A percentile compares a stretch with the other conserved stretches of the same genome.
These are phyloP conservation scores for Procambarus virginalis DNA, from an alignment of 1,140 invertebrate genomes.

Conservation along the genomic window DNA sequence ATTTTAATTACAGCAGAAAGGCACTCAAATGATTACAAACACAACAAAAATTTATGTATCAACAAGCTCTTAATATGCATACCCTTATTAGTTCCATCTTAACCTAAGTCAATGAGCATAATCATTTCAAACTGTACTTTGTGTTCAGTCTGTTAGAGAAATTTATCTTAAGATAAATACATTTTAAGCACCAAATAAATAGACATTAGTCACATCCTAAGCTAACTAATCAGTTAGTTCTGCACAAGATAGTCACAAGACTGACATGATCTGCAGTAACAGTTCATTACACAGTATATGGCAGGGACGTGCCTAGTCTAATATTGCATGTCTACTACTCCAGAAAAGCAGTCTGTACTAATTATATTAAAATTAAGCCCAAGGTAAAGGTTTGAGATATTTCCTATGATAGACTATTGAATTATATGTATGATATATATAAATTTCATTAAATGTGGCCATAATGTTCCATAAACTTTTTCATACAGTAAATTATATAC, in stretches of 20 bases:
- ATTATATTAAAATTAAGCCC: neutral
- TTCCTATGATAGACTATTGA: neutral
- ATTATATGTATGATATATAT: conserved; percentile 1
- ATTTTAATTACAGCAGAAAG: conserved; percentile 61
- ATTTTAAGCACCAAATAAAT: conserved; percentile 56
- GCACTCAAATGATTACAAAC: conserved; percentile 65
- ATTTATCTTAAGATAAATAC: conserved; percentile 28
- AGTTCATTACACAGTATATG: conserved; percentile 10
- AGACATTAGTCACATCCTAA: conserved; percentile 46
- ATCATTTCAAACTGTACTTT: conserved; percentile 31
- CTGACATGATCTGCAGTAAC: neutral
- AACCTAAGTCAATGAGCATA: conserved; percentile 52
- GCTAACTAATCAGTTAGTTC: conserved; percentile 47
- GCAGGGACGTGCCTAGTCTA: conserved; percentile 22
- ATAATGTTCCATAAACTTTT: neutral
- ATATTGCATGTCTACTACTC: conserved; percentile 46
- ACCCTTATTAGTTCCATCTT: conserved; percentile 59
- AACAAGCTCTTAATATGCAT: conserved; percentile 45
- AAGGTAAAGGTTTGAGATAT: neutral
- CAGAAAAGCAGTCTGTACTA: conserved; percentile 22
- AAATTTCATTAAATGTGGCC: neutral
- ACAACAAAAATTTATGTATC: conserved; percentile 50
- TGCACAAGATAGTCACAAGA: conserved; percentile 27
- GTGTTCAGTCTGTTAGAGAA: conserved; percentile 10
- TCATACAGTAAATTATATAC: neutral